Evolutionary conservation across 2,888 invertebrate species (phyloP), one percentile per base, ranked within the genome.

Genomic region (Carterocephalus palaemon): DNA sequence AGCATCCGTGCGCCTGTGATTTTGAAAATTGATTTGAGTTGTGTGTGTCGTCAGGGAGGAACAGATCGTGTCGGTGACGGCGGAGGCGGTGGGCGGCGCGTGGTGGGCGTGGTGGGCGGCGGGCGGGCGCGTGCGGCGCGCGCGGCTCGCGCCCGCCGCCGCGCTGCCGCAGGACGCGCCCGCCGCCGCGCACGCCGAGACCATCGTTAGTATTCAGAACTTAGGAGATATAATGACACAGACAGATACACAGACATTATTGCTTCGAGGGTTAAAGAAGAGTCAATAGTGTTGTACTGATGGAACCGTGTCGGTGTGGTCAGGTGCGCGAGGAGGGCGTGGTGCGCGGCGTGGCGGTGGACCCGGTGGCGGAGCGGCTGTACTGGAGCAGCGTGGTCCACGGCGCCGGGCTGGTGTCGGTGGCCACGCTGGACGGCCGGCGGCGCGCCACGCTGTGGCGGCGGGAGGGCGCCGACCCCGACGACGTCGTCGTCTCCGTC

Each of bases 311-410:
- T 2, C 17, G 16, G 4, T 20, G 17, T 7, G 34, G 29, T 10
- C 48, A 88, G 88, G 75, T 90, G 22, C 83, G 77, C 6, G 88
- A 88, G 39, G 72, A 90, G 33, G 88, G 88, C 41, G 89, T 90
- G 53, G 92, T 95, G 0, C 90, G 93, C 62, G 94, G 94, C 26
- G 80, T 95, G 38, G 92, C 93, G 4, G 63, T 94, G 24, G 94
- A 95, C 77, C 91, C 91, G 90, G 77, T 91, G 8, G 88, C 90
- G 0, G 82, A 86, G 49, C 88, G 91, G 56, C 77, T 95, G 45
- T 95, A 94, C 76, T 90, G 93, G 74, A 90, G 93, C 15, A 91
- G 91, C 63, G 79, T 58, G 42, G 46, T 28, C 34, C 13, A 42
- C 48, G 34, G 45, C 38, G 29, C 22, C 49, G 42, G 38, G 51